These are phyloP conservation scores for Stegastes partitus DNA, from an alignment of 2,113 vertebrate genomes.

Conservation along the genomic window DNA sequence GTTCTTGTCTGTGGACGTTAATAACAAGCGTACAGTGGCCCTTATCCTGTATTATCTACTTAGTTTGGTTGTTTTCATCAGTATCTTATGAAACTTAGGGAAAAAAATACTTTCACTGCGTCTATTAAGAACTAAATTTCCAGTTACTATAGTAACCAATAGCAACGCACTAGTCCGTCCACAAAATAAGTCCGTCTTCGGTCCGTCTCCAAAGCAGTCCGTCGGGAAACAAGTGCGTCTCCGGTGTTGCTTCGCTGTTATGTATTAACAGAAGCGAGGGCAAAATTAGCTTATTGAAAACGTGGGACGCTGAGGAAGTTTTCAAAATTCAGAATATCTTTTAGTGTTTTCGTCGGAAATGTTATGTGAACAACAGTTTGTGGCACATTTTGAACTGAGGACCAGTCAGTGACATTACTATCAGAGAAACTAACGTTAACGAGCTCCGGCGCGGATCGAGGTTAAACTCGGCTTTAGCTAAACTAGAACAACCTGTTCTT, in stretches of 20 bases:
- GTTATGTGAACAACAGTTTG: neutral
- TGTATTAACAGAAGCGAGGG: neutral
- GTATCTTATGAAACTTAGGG: no score
- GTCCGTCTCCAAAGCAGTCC: slow-evolving; percentile 50
- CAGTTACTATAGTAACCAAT: neutral
- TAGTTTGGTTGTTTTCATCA: no score
- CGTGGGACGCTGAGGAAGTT: slow-evolving; percentile 27
- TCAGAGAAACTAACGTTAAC: neutral
- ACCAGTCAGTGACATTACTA: neutral
- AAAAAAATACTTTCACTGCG: no score
- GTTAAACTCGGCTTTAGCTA: neutral
- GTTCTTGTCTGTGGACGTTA: no score
- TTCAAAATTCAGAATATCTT: neutral
- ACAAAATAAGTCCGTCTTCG: neutral
- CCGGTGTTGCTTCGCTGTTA: neutral
- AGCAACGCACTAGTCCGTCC: slow-evolving; percentile 22
- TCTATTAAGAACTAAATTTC: neutral
- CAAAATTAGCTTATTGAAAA: neutral
- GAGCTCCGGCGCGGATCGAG: neutral
- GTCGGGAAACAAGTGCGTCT: slow-evolving; percentile 50
- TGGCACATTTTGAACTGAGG: neutral
- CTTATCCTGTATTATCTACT: no score
- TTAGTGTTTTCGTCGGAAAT: neutral
- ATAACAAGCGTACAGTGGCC: no score
- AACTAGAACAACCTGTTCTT: slow-evolving; percentile 63